These are phyloP conservation scores for Channa maculata DNA, from an alignment of 2,113 vertebrate species.

Conservation along the genomic window DNA sequence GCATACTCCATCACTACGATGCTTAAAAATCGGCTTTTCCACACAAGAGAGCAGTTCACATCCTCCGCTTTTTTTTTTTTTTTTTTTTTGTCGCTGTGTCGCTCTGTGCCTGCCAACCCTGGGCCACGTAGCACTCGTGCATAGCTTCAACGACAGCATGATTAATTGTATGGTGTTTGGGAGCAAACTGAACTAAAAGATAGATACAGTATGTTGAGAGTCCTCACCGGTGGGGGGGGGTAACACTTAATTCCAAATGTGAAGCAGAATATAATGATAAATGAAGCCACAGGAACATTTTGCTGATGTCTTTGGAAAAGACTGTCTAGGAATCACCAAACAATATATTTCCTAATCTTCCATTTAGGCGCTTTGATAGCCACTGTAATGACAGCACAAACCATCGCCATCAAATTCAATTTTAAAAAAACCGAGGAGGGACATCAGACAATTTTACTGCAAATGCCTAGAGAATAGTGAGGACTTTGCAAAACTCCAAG, in stretches of 20 bases:
- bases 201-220: conserved; percentile 51
- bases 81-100: conserved; percentile 47
- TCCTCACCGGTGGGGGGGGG: conserved; percentile 32
- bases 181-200: conserved; percentile 57
- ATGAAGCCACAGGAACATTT: conserved; percentile 64
- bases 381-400: conserved; percentile 60
- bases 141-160: conserved; percentile 68
- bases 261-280: conserved; percentile 67
- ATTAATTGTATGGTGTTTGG: conserved; percentile 68
- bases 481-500: conserved; percentile 30
- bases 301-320: conserved; percentile 60
- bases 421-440: conserved; percentile 36
- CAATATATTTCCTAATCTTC: conserved; percentile 62
- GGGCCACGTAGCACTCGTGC: conserved; percentile 56
- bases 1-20: not conserved
- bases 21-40: conserved; percentile 25
- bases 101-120: conserved; percentile 39
- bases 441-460: conserved; percentile 22
- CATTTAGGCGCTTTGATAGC: conserved; percentile 48
- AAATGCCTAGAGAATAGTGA: conserved; percentile 37
- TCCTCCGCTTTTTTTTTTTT: conserved; percentile 25
- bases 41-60: conserved; percentile 37
- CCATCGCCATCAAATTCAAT: conserved; percentile 50
- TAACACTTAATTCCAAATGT: conserved; percentile 47
- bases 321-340: conserved; percentile 51